A percentile compares a stretch with the other conserved stretches of the same genome.
Conservation (phyloP, 1,140 invertebrate species). For the Drosophila quadrilineata region DNA sequence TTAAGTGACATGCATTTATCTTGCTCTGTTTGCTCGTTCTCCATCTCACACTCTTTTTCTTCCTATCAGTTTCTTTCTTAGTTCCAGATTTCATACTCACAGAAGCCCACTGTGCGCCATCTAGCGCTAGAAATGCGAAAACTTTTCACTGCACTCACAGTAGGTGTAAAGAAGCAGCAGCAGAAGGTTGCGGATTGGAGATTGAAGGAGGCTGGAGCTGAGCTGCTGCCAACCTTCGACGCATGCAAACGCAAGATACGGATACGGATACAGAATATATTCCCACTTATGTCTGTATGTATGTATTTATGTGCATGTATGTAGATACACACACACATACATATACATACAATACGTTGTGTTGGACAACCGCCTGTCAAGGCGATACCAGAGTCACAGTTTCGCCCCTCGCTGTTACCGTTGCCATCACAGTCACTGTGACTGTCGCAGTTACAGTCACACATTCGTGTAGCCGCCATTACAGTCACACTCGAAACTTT, state of each 20-base stretch:
- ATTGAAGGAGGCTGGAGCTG: neutral
- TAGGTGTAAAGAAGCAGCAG: neutral
- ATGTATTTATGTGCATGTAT: neutral
- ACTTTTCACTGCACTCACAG: constrained; percentile 47
- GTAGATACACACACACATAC: constrained; percentile 11
- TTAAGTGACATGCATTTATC: too few relatives aligned
- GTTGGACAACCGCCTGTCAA: constrained; percentile 26
- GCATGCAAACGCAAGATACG: constrained; percentile 18
- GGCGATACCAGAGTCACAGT: constrained; percentile 1
- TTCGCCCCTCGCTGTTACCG: too few relatives aligned
- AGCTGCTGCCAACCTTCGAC: neutral
- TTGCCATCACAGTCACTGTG: neutral
- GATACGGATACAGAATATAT: constrained; percentile 10
- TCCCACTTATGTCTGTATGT: constrained; percentile 1
- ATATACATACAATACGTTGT: constrained; percentile 25
- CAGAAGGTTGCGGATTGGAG: neutral
- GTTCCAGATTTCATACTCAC: constrained; percentile 8
- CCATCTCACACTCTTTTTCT: too few relatives aligned
- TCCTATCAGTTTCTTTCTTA: too few relatives aligned
- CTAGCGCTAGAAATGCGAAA: too few relatives aligned
- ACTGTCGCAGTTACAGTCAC: neutral
- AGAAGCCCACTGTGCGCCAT: neutral
- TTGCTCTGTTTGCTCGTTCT: too few relatives aligned
- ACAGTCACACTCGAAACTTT: neutral
- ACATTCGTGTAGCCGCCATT: neutral